Conservation (phyloP, 2,888 invertebrate species). For the Drosophila peninsularis region DNA sequence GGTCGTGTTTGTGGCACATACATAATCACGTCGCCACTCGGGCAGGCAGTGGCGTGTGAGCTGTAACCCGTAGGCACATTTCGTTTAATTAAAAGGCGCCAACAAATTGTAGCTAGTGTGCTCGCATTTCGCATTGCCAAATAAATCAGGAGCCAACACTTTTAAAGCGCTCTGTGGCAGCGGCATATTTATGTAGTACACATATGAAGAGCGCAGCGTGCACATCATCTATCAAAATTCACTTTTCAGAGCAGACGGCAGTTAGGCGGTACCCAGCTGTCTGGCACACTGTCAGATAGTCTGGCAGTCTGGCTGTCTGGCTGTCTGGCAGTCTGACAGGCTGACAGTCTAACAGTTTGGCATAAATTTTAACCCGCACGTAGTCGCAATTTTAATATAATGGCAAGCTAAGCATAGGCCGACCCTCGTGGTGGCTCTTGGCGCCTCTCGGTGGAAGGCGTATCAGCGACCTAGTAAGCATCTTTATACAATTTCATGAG, state of each 20-base stretch:
- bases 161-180: constrained; percentile 34
- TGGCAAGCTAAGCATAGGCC: constrained; percentile 51
- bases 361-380: constrained; percentile 73
- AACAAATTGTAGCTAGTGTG: constrained; percentile 10
- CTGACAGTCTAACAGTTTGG: constrained; percentile 40
- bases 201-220: neutral
- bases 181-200: constrained; percentile 13
- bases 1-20: constrained; percentile 45
- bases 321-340: constrained; percentile 40
- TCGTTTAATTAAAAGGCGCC: constrained; percentile 38
- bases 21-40: constrained; percentile 21
- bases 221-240: constrained; percentile 71
- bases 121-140: constrained; percentile 25
- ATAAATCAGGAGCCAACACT: constrained; percentile 59
- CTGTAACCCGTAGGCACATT: constrained; percentile 15
- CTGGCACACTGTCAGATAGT: constrained; percentile 21
- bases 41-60: constrained; percentile 16
- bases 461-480: constrained; percentile 77
- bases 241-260: constrained; percentile 45
- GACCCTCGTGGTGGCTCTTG: constrained; percentile 8
- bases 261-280: constrained; percentile 15
- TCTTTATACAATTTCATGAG: constrained; percentile 78
- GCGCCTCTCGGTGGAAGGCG: constrained; percentile 27
- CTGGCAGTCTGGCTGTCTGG: constrained; percentile 29
- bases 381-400: constrained; percentile 75